phyloP scores from a whole-genome alignment of 2,113 vertebrate genomes.

The Reinhardtius hippoglossoides region DNA sequence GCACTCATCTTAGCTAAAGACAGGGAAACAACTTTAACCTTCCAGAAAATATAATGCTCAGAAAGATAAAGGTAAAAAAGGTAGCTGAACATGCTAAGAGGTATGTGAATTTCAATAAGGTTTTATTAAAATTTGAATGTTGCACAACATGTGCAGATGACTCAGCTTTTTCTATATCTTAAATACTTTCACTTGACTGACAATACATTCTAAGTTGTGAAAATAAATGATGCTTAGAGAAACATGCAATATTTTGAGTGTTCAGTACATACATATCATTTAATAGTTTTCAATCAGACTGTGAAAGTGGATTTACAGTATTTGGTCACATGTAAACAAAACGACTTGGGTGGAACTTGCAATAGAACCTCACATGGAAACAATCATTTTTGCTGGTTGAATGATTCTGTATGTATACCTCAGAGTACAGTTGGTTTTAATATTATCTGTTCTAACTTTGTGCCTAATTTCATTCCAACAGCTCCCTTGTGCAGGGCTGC shows the following conservation, averaged over 20 bases:
- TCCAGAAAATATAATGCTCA: neutral
- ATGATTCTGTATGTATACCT: neutral
- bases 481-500: too few species aligned
- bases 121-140: neutral
- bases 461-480: too few species aligned
- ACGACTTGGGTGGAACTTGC: neutral
- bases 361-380: neutral
- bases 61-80: neutral
- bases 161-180: neutral
- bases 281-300: neutral
- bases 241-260: too few species aligned
- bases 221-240: too few species aligned
- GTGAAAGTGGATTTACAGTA: neutral
- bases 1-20: conserved; percentile 75
- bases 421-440: too few species aligned
- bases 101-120: neutral
- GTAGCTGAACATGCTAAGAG: neutral
- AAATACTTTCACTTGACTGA: neutral
- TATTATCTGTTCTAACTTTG: too few species aligned
- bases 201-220: neutral
- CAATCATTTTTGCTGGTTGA: neutral
- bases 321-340: neutral
- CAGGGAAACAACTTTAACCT: neutral
- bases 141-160: neutral
- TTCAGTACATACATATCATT: neutral